Conservation (phyloP, 2,888 invertebrate species). For the Epinotia nisella region DNA sequence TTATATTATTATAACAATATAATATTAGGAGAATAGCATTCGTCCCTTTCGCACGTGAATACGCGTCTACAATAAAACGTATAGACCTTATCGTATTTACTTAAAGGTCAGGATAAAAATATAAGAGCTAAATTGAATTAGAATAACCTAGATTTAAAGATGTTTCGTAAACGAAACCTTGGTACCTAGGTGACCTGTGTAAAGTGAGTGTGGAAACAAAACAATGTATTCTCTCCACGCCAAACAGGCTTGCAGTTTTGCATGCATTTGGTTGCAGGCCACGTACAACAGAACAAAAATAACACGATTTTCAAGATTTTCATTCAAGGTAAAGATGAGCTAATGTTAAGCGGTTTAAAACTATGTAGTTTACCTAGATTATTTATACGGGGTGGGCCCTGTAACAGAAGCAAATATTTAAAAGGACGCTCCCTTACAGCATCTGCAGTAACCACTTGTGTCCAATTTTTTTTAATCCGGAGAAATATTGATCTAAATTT, state of each 20-base stretch:
- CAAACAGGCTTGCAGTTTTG: slow-evolving; percentile 10
- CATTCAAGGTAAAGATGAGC: neutral
- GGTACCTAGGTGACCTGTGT: slow-evolving; percentile 21
- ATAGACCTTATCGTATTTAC: neutral
- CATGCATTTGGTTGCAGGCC: neutral
- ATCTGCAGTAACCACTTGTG: too few relatives aligned
- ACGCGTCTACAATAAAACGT: neutral
- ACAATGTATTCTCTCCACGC: slow-evolving; percentile 31
- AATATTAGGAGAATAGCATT: too few relatives aligned
- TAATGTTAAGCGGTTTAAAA: neutral
- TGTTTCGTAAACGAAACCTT: slow-evolving; percentile 29
- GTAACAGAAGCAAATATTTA: too few relatives aligned
- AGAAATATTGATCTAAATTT: too few relatives aligned
- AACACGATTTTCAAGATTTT: neutral
- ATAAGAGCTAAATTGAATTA: neutral
- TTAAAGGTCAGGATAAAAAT: neutral
- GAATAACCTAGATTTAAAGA: slow-evolving; percentile 19
- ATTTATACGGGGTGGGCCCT: too few relatives aligned
- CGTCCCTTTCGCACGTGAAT: neutral
- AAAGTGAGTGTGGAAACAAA: slow-evolving; percentile 12
- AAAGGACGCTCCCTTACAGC: too few relatives aligned
- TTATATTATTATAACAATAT: too few relatives aligned
- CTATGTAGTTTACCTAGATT: neutral
- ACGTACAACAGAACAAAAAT: slow-evolving; percentile 4
- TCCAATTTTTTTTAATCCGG: too few relatives aligned